Evolutionary conservation across 2,113 vertebrate species (phyloP).

Genomic region (Redunca redunca): DNA sequence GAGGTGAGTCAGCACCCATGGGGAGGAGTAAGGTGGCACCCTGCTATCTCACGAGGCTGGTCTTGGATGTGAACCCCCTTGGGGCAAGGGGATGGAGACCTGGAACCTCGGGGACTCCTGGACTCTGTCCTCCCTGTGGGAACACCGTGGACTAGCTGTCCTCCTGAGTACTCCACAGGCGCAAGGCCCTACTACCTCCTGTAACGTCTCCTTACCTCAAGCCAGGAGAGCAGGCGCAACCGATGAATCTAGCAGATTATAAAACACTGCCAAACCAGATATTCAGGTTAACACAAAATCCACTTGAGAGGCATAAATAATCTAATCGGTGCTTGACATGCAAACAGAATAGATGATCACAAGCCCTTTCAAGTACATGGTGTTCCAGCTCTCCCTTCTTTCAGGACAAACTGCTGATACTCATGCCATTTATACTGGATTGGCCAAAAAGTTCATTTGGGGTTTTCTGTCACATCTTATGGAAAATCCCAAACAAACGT

Average conservation of each 20-base stretch:
- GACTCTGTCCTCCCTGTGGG: neutral
- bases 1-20: neutral
- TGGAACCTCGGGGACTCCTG: neutral
- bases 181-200: neutral
- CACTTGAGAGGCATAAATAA: neutral
- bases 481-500: neutral
- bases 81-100: neutral
- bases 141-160: neutral
- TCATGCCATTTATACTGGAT: neutral
- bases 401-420: neutral
- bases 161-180: accelerated
- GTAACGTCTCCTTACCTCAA: neutral
- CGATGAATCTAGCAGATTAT: slow-evolving; percentile 4
- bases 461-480: neutral
- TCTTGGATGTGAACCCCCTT: neutral
- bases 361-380: neutral
- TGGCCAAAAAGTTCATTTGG: neutral
- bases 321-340: neutral
- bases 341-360: neutral
- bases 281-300: slow-evolving; percentile 19
- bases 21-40: neutral
- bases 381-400: neutral
- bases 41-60: neutral
- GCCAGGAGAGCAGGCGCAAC: neutral
- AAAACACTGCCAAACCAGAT: neutral